A percentile compares a stretch with the other conserved stretches of the same genome.
Evolutionary conservation across 2,113 vertebrate genomes (phyloP).

Genomic region (Stigmatopora nigra): DNA sequence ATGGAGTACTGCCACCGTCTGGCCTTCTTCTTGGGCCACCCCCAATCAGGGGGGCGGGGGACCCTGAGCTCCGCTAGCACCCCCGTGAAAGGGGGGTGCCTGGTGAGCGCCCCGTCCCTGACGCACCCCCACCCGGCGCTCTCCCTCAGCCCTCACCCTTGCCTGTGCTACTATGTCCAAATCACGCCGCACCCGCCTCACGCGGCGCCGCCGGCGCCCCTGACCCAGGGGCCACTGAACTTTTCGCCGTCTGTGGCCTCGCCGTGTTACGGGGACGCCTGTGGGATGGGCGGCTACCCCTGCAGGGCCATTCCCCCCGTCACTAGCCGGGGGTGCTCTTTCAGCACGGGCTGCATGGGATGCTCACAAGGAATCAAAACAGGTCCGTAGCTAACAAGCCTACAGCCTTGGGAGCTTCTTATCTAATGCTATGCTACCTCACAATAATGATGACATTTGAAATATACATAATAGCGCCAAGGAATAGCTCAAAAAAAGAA

Average conservation of each 20-base stretch:
- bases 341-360: slow-evolving; percentile 72
- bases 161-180: slow-evolving; percentile 73
- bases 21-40: slow-evolving; percentile 82
- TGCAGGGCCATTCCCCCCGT: slow-evolving; percentile 80
- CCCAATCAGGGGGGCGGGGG: slow-evolving; percentile 48
- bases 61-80: slow-evolving; percentile 48
- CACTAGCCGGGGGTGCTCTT: slow-evolving; percentile 72
- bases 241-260: slow-evolving; percentile 68
- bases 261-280: slow-evolving; percentile 75
- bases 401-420: background rate
- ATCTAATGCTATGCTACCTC: background rate
- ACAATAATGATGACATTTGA: too few relatives aligned
- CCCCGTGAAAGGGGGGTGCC: slow-evolving; percentile 87
- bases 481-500: too few relatives aligned
- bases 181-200: slow-evolving; percentile 61
- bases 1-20: slow-evolving; percentile 80
- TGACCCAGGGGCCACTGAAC: slow-evolving; percentile 55
- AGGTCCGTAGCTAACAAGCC: slow-evolving; percentile 69
- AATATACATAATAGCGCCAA: too few relatives aligned
- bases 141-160: slow-evolving; percentile 69
- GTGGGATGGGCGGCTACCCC: slow-evolving; percentile 72
- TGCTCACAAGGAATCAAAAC: slow-evolving; percentile 86
- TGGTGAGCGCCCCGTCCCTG: slow-evolving; percentile 64
- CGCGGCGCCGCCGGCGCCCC: slow-evolving; percentile 34
- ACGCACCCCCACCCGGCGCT: slow-evolving; percentile 64